These are phyloP conservation scores for Platycnemis pennipes DNA, from an alignment of 2,888 invertebrate genomes.

Conservation along the genomic window DNA sequence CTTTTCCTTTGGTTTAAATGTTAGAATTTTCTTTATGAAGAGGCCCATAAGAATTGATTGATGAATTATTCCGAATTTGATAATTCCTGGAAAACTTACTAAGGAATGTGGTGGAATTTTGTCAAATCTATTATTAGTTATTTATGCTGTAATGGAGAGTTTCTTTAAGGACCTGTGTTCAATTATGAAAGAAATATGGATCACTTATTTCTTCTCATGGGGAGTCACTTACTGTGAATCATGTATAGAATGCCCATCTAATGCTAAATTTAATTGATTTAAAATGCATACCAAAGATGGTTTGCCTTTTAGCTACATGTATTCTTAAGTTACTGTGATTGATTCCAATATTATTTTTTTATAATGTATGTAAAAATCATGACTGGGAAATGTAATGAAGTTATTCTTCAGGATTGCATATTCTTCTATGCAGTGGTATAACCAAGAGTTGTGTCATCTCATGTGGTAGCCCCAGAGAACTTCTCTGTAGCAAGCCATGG, in stretches of 20 bases:
- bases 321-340: constrained; percentile 6
- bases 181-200: not conserved
- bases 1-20: not conserved
- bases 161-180: not conserved
- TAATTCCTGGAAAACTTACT: no score
- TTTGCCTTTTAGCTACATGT: not conserved
- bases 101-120: not conserved
- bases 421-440: not conserved
- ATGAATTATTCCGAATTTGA: no score
- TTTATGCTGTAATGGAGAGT: no score
- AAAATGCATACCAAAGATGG: constrained; percentile 40
- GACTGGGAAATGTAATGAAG: not conserved
- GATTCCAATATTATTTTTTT: not conserved
- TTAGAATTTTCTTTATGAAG: not conserved
- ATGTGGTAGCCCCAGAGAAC: not conserved
- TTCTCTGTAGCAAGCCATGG: no score
- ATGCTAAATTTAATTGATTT: not conserved
- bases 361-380: not conserved
- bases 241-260: not conserved
- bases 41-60: no score
- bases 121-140: no score
- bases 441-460: not conserved
- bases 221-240: not conserved
- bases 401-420: not conserved
- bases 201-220: not conserved